These are phyloP conservation scores for Nasonia longicornis DNA, from an alignment of 1,140 invertebrate genomes.

Conservation along the genomic window DNA sequence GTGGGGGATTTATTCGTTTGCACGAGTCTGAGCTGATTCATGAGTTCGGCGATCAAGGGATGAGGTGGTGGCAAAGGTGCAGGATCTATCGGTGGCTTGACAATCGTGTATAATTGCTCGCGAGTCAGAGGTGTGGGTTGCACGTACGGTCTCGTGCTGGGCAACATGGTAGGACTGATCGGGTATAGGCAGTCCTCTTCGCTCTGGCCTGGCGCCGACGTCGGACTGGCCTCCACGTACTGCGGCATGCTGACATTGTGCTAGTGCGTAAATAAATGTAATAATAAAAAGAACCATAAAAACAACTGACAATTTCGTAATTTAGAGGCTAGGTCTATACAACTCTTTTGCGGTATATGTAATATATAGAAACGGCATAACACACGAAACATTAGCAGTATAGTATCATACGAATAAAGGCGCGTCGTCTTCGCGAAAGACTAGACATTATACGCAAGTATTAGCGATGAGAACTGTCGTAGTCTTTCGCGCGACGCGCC, in stretches of 20 bases:
- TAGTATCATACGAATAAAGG: neutral
- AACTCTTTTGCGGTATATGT: conserved; percentile 15
- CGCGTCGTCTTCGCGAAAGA: neutral
- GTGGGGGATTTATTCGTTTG: conserved; percentile 21
- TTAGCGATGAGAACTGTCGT: neutral
- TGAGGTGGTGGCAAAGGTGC: conserved; percentile 1
- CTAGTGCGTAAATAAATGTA: conserved; percentile 51
- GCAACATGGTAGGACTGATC: conserved; percentile 63
- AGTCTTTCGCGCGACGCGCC: neutral
- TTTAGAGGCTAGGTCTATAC: neutral
- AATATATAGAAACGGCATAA: conserved; percentile 12
- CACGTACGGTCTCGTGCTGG: conserved; percentile 61
- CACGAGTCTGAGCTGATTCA: conserved; percentile 7
- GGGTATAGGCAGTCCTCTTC: conserved; percentile 67
- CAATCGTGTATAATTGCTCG: conserved; percentile 59
- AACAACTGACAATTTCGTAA: conserved; percentile 49
- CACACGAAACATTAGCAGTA: conserved; percentile 29
- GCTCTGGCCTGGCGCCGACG: conserved; percentile 56
- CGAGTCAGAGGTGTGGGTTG: conserved; percentile 62
- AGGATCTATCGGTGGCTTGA: conserved; percentile 48
- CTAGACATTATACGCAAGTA: neutral
- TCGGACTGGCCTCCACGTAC: conserved; percentile 59
- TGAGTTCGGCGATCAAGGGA: conserved; percentile 46
- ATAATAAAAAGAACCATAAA: conserved; percentile 44
- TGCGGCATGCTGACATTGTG: conserved; percentile 65